These are phyloP conservation scores for Zootoca vivipara DNA, from an alignment of 2,113 vertebrate genomes.

Conservation along the genomic window DNA sequence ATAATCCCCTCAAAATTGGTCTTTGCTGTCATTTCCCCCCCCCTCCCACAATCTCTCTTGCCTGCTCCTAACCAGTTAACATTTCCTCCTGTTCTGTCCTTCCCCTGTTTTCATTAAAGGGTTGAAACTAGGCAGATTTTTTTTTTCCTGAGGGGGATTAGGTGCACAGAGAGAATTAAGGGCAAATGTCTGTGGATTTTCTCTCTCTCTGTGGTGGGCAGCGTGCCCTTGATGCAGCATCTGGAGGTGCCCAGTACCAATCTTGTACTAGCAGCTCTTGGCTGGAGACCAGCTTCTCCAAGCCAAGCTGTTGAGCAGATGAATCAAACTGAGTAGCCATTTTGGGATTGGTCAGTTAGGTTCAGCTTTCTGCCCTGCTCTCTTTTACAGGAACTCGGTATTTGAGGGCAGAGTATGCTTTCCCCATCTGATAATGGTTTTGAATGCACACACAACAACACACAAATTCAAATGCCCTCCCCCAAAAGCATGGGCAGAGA, in stretches of 20 bases:
- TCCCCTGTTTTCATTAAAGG: background rate
- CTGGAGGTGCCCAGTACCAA: background rate
- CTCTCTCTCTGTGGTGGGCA: background rate
- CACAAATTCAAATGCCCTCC: too few relatives aligned
- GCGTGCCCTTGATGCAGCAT: background rate
- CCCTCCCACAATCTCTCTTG: background rate
- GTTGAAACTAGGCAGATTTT: background rate
- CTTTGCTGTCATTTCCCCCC: conserved; percentile 29
- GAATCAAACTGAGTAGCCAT: background rate
- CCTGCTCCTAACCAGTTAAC: fast-evolving
- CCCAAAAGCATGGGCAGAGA: too few relatives aligned
- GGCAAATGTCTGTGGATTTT: background rate
- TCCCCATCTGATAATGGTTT: background rate
- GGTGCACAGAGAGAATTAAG: fast-evolving
- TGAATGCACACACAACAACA: too few relatives aligned
- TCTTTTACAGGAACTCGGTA: background rate
- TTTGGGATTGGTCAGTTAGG: background rate
- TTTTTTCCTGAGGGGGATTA: background rate
- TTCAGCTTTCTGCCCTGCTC: background rate
- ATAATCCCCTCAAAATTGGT: conserved; percentile 66
- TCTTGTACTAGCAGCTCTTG: background rate
- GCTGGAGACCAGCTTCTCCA: background rate
- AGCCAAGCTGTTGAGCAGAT: background rate
- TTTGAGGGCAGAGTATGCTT: background rate
- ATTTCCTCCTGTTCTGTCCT: background rate